Base-by-base conservation (phyloP, 2,888 invertebrate genomes). In the Drosophila vallismaia region DNA sequence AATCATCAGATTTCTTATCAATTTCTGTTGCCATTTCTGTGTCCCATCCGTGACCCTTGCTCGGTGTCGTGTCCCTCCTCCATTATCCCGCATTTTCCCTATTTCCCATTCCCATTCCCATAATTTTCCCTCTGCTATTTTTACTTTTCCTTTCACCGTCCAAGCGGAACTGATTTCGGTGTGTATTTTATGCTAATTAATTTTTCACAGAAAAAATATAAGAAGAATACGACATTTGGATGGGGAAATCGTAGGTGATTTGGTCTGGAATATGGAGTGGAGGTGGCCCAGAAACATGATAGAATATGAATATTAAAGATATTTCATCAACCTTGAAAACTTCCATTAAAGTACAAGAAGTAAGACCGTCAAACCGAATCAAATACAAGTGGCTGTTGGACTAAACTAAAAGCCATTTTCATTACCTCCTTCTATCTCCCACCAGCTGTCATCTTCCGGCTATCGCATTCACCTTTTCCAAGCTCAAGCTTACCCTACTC, bases 111-210 rank as follows among this genome's bases (percentile, higher is more conserved):
- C 33, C 7, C 59, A 42, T 68, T 31, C 8, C 52, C 51, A 49
- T 49, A 33, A 52, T 64, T 70, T 71, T 50, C 46, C 46, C 5
- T 46, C 40, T 50, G 55, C 56, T 59, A 54, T 58, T 45, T 45
- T 64, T 67, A 52, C 72, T 48, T 52, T 52, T 62, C 57, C 63
- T 68, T 75, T 76, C 74, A 29, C 19, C 38, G 52, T 46, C 57
- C 53, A 33, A 58, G 53, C 56, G 26, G 40, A 63, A 50, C 62
- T 53, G 51, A 53, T 50, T 44, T 74, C 19, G 67, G 33, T 70
- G 78, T 82, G 76, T 76, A 52, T 75, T 85, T 77, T 72, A 77
- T 82, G 83, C 73, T 79, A 88, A 84, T 84, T 84, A 86, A 82
- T 86, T 88, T 82, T 71, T 57, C 46, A 70, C 56, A 46, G 51